Evolutionary conservation across 2,888 invertebrate species (phyloP).

Genomic region (Zaprionus bogoriensis): DNA sequence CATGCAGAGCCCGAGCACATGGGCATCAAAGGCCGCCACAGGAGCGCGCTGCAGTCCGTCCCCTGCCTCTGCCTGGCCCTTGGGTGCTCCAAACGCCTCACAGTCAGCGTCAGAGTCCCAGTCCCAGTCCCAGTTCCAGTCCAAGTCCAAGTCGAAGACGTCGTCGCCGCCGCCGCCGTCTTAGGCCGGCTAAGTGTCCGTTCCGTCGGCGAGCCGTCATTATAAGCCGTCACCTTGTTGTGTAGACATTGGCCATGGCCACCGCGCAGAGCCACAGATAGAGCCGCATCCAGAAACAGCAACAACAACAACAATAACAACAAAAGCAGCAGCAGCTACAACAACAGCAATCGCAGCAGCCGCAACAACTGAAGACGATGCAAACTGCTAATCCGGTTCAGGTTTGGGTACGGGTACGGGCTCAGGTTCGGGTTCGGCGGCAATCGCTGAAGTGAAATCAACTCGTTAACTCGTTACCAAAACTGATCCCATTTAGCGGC

Average conservation of each 20-base stretch:
- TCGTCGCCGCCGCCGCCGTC: slow-evolving; percentile 1
- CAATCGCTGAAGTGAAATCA: slow-evolving; percentile 81
- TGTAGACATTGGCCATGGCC: slow-evolving; percentile 78
- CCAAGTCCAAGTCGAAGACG: not conserved
- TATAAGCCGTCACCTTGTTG: slow-evolving; percentile 79
- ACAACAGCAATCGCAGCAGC: slow-evolving; percentile 24
- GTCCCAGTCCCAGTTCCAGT: too few species aligned
- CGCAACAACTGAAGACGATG: slow-evolving; percentile 6
- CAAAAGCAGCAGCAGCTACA: slow-evolving; percentile 11
- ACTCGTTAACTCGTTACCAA: slow-evolving; percentile 82
- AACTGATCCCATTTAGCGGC: slow-evolving; percentile 79
- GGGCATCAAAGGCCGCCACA: slow-evolving; percentile 50
- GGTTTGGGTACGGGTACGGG: slow-evolving; percentile 40
- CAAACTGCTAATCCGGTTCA: slow-evolving; percentile 66
- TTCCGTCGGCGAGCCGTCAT: slow-evolving; percentile 68
- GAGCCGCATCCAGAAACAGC: slow-evolving; percentile 39
- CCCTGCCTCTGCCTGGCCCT: slow-evolving; percentile 43
- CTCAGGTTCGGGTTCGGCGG: slow-evolving; percentile 59
- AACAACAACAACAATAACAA: slow-evolving; percentile 28
- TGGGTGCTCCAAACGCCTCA: slow-evolving; percentile 78
- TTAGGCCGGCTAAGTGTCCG: slow-evolving; percentile 46
- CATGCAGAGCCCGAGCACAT: slow-evolving; percentile 34
- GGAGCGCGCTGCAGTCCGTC: slow-evolving; percentile 43
- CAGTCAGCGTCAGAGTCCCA: not conserved
- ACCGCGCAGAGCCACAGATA: slow-evolving; percentile 45